Evolutionary conservation across 2,113 vertebrate genomes (phyloP).

Genomic region (Tragelaphus buxtoni): DNA sequence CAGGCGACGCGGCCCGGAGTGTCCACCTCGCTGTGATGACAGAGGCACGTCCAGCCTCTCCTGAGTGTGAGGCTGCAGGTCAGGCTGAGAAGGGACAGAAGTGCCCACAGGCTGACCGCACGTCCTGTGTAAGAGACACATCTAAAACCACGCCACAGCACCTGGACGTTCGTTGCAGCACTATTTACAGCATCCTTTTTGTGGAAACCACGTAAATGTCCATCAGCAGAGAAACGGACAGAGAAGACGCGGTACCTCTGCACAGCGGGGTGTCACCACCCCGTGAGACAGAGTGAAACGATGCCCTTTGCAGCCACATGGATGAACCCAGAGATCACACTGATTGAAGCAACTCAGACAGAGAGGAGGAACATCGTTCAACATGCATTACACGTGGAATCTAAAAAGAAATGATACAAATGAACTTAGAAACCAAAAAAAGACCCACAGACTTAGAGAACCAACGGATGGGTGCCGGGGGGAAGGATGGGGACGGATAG

Average conservation of each 20-base stretch:
- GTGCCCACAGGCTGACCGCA: rapidly evolving
- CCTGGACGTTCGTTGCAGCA: neutral
- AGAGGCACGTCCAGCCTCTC: rapidly evolving
- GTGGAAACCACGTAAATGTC: neutral
- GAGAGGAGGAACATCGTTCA: neutral
- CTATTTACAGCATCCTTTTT: rapidly evolving
- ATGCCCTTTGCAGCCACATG: neutral
- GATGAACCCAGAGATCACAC: rapidly evolving
- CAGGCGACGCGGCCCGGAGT: rapidly evolving
- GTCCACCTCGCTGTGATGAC: rapidly evolving
- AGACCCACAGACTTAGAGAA: neutral
- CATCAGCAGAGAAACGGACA: neutral
- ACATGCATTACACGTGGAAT: neutral
- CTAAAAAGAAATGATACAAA: neutral
- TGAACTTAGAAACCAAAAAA: neutral
- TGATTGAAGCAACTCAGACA: neutral
- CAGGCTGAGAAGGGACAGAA: neutral
- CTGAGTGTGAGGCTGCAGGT: rapidly evolving
- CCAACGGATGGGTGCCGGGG: neutral
- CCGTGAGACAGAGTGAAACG: rapidly evolving
- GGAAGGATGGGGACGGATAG: neutral
- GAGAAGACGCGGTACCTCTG: rapidly evolving
- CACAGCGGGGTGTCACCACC: neutral
- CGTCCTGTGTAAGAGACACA: rapidly evolving
- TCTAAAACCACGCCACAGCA: rapidly evolving